Base-by-base conservation (phyloP, 2,888 invertebrate genomes). In the Drosophila tripunctata region DNA sequence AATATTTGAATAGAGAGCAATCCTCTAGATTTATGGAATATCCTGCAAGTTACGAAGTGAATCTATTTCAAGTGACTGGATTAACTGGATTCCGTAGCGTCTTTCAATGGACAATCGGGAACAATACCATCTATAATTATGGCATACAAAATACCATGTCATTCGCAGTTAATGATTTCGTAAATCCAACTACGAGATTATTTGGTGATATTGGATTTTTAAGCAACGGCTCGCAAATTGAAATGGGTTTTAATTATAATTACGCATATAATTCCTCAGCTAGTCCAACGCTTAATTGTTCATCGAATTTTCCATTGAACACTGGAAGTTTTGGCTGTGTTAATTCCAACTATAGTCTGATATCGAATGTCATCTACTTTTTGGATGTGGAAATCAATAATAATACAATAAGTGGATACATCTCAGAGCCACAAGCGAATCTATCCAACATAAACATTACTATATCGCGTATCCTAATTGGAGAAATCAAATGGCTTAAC, bases 341-440 rank as follows among this genome's bases (percentile, higher is more conserved):
- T 0, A 56, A 43, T 17, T 12, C 27, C 21, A 31, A 50, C 12
- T 56, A 30, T 15, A 22, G 8, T 4, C 17, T 63, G 19, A 24
- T 41, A 8, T n/a, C 33, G 4, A 56, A 63, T 31, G 56, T 31
- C 1, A 63, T 56, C 4, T 63, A 56, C 27, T 57, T 15, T 31
- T 22, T 63, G 3, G 62, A 63, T 57, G 50, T 63, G 8, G 62
- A 63, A 17, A 36, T 63, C 3, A 10, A n/a, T 0, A 17, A 35
- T 3, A 24, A 7, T 0, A 44, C 24, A 7, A 15, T 56, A 4
- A 21, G 6, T 2, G 62, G 22, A 1, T 56, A 44, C 7, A 56
- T 63, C 3, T 63, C 62, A 2, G 19, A 35, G 1, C 57, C 57
- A 4, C 50, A 43, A 19, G 10, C 33, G 3, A 27, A 58, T 14